Percentiles rank a stretch among this genome's conserved stretches.
Evolutionary conservation across 2,888 invertebrate species (phyloP).

Genomic region (Neoaliturus tenellus): DNA sequence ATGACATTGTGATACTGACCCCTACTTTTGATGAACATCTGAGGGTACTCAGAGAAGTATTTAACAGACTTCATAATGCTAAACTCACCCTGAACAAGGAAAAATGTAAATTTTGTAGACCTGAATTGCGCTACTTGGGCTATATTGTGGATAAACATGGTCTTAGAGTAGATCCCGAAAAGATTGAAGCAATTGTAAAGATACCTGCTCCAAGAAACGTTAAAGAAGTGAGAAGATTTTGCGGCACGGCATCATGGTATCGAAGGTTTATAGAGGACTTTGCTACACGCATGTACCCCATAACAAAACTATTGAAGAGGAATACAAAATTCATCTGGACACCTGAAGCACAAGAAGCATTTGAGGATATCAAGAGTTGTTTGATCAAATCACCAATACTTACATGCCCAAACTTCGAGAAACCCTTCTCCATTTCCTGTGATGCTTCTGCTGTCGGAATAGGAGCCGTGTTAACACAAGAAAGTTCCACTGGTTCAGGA

Average conservation of each 20-base stretch:
- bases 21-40: slow-evolving; percentile 32
- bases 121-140: slow-evolving; percentile 65
- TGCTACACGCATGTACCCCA: slow-evolving; percentile 1
- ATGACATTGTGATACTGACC: slow-evolving; percentile 13
- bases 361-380: background rate
- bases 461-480: slow-evolving; percentile 62
- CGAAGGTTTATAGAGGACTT: slow-evolving; percentile 4
- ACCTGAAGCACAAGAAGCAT: background rate
- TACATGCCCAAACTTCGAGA: slow-evolving; percentile 59
- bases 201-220: background rate
- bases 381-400: slow-evolving; percentile 58
- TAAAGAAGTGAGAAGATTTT: slow-evolving; percentile 21
- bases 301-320: background rate
- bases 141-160: slow-evolving; percentile 65
- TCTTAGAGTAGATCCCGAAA: slow-evolving; percentile 57
- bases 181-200: slow-evolving; percentile 28
- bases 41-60: background rate
- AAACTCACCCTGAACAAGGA: slow-evolving; percentile 28
- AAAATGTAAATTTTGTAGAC: slow-evolving; percentile 64
- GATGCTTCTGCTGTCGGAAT: slow-evolving; percentile 61
- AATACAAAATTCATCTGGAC: background rate
- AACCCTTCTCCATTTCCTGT: slow-evolving; percentile 56
- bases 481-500: slow-evolving; percentile 55
- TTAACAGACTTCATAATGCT: background rate
- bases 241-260: slow-evolving; percentile 40